Percentiles rank a stretch among this genome's conserved stretches.
phyloP scores from a whole-genome alignment of 2,888 invertebrate species.

The Ennomos fuscantarius region DNA sequence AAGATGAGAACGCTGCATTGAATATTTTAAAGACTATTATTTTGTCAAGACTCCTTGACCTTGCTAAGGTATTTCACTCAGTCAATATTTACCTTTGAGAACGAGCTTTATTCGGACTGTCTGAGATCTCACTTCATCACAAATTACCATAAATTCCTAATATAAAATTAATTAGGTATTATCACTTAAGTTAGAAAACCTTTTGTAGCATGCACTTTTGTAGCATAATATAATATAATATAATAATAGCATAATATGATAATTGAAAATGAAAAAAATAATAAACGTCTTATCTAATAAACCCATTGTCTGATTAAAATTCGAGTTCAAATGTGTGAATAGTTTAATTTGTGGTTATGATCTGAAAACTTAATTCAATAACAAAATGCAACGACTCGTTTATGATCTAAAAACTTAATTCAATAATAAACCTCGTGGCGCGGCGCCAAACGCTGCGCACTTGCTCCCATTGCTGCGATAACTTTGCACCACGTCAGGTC shows the following conservation, averaged over 20 bases:
- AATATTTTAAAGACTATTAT: slow-evolving; percentile 31
- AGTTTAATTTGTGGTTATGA: slow-evolving; percentile 3
- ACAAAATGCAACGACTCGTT: too few species aligned
- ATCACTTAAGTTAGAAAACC: slow-evolving; percentile 38
- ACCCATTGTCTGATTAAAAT: slow-evolving; percentile 29
- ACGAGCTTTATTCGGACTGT: slow-evolving; percentile 43
- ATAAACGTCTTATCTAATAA: slow-evolving; percentile 12
- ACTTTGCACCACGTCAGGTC: slow-evolving; percentile 33
- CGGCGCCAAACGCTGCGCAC: slow-evolving; percentile 29
- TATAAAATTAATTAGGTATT: slow-evolving; percentile 54
- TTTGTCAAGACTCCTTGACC: slow-evolving; percentile 32
- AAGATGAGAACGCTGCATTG: slow-evolving; percentile 21
- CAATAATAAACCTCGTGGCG: slow-evolving; percentile 30
- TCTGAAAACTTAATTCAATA: slow-evolving; percentile 34
- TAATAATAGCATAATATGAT: slow-evolving; percentile 39
- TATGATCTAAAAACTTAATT: slow-evolving; percentile 28
- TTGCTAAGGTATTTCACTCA: slow-evolving; percentile 47
- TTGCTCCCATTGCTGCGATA: slow-evolving; percentile 34
- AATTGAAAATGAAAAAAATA: slow-evolving; percentile 38
- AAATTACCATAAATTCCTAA: slow-evolving; percentile 65
- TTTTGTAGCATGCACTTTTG: slow-evolving; percentile 40
- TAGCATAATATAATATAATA: slow-evolving; percentile 38
- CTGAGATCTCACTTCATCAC: slow-evolving; percentile 39
- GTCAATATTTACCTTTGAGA: slow-evolving; percentile 55
- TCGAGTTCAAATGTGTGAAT: slow-evolving; percentile 1